Conservation (phyloP, 2,888 invertebrate genomes). For the Margaritifera margaritifera region DNA sequence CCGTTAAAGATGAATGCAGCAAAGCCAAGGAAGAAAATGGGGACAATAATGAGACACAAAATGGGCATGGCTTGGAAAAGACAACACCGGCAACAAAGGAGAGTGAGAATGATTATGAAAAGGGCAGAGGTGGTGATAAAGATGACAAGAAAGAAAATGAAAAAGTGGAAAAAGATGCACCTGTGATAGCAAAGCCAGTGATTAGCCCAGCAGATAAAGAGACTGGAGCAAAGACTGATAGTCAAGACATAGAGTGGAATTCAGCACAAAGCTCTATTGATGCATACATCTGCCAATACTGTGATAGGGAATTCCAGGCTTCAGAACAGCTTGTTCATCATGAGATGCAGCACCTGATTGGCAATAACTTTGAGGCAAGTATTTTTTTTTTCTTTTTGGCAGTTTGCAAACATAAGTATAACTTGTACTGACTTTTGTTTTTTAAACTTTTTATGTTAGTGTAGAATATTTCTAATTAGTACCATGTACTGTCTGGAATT, state of each 20-base stretch:
- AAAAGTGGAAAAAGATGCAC: too few relatives aligned
- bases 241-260: neutral
- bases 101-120: constrained; percentile 17
- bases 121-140: constrained; percentile 5
- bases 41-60: neutral
- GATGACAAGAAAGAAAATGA: constrained; percentile 11
- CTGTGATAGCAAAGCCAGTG: constrained; percentile 13
- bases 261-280: neutral
- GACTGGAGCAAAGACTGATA: neutral
- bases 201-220: constrained; percentile 10
- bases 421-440: too few relatives aligned
- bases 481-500: too few relatives aligned
- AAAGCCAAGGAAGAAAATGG: neutral
- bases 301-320: constrained; percentile 62
- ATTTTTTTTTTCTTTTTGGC: neutral
- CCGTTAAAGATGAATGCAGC: neutral
- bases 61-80: too few relatives aligned
- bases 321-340: constrained; percentile 62
- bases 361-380: constrained; percentile 65
- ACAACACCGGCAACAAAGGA: constrained; percentile 9
- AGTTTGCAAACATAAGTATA: neutral
- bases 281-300: constrained; percentile 63
- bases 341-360: constrained; percentile 68
- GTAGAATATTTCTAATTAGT: too few relatives aligned
- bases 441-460: too few relatives aligned